These are phyloP conservation scores for Magallana ariakensis DNA, from an alignment of 1,140 invertebrate species.

Conservation along the genomic window DNA sequence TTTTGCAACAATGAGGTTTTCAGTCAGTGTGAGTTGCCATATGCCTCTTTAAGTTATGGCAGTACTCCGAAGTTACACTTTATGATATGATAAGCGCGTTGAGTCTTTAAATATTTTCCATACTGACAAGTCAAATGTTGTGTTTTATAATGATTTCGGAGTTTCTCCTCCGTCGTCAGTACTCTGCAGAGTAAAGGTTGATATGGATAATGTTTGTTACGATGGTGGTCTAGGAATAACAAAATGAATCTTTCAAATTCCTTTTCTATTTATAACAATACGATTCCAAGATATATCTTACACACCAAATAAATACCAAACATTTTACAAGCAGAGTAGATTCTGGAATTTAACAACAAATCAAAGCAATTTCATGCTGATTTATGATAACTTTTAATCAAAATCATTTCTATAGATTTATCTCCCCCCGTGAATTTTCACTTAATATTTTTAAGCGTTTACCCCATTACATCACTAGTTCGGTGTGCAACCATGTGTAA, in stretches of 20 bases:
- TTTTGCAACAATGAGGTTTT: neutral
- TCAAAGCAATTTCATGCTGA: no score
- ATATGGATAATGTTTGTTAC: neutral
- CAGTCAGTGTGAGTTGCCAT: slow-evolving; percentile 10
- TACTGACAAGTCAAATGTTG: neutral
- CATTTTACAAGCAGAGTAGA: no score
- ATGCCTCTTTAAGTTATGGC: slow-evolving; percentile 12
- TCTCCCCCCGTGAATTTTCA: no score
- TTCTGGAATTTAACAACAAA: no score
- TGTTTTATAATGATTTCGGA: slow-evolving; percentile 26
- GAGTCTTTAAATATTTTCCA: neutral
- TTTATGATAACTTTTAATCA: no score
- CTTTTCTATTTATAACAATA: neutral
- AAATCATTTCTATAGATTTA: no score
- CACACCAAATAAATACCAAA: neutral
- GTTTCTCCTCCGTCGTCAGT: neutral
- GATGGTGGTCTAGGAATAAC: neutral
- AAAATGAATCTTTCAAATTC: neutral
- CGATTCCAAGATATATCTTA: neutral
- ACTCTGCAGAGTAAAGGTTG: slow-evolving; percentile 6
- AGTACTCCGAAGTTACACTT: slow-evolving; percentile 13
- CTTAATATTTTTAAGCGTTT: no score
- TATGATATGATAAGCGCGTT: slow-evolving; percentile 17
- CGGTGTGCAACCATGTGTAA: neutral
- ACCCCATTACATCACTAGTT: neutral